These are phyloP conservation scores for Oncorhynchus masou DNA, from an alignment of 2,113 vertebrate genomes.

Conservation along the genomic window DNA sequence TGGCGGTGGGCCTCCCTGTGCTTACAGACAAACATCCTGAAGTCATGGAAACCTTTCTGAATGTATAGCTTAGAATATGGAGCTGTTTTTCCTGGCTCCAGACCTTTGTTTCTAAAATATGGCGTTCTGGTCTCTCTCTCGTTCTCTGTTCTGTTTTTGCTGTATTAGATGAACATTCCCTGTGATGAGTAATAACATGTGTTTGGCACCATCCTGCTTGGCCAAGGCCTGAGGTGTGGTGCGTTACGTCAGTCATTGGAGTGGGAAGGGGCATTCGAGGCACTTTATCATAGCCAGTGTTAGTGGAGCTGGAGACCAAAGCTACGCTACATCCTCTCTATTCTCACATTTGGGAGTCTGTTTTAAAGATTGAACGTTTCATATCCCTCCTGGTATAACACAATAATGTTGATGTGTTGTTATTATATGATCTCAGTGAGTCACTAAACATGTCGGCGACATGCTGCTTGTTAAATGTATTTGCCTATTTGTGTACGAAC, in stretches of 20 bases:
- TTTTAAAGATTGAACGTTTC: slow-evolving; percentile 47
- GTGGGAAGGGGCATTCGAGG: slow-evolving; percentile 11
- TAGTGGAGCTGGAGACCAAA: slow-evolving; percentile 47
- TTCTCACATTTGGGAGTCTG: slow-evolving; percentile 27
- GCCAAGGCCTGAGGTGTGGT: slow-evolving; percentile 20
- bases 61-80: too few relatives aligned
- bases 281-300: slow-evolving; percentile 26
- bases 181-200: slow-evolving; percentile 33
- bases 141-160: too few relatives aligned
- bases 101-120: too few relatives aligned
- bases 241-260: slow-evolving; percentile 34
- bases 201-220: slow-evolving; percentile 3
- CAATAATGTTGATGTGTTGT: slow-evolving; percentile 11
- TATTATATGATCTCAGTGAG: background rate
- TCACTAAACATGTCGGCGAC: background rate
- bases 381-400: slow-evolving; percentile 43
- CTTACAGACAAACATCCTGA: too few relatives aligned
- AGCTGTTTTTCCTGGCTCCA: too few relatives aligned
- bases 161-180: background rate
- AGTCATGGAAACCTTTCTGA: too few relatives aligned
- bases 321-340: slow-evolving; percentile 38
- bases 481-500: too few relatives aligned
- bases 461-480: too few relatives aligned
- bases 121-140: too few relatives aligned
- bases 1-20: too few relatives aligned